phyloP scores from a whole-genome alignment of 1,140 invertebrate species.

The Copidosoma floridanum region DNA sequence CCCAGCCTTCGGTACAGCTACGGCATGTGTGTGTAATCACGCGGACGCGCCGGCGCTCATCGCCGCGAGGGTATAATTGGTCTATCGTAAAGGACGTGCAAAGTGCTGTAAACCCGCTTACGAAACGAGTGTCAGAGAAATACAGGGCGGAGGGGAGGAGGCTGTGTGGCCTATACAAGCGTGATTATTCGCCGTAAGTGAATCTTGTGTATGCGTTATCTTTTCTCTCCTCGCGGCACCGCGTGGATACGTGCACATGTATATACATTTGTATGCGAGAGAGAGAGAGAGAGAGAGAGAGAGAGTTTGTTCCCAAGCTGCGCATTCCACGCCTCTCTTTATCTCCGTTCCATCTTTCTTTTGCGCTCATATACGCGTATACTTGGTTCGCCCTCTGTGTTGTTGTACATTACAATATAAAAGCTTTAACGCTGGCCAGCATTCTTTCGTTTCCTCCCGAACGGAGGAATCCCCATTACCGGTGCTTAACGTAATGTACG shows the following conservation, averaged over 20 bases:
- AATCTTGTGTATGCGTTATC: no score
- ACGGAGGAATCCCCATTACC: not conserved
- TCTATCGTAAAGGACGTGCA: slow-evolving; percentile 25
- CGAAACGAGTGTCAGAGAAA: slow-evolving; percentile 11
- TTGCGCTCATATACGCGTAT: not conserved
- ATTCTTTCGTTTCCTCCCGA: no score
- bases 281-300: no score
- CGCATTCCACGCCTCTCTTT: slow-evolving; percentile 18
- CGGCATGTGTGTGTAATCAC: not conserved
- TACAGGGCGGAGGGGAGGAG: not conserved
- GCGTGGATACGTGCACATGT: no score
- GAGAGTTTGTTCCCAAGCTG: slow-evolving; percentile 7
- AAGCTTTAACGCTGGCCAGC: no score
- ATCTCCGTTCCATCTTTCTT: not conserved
- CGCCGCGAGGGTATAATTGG: slow-evolving; percentile 20
- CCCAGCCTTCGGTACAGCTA: slow-evolving; percentile 9
- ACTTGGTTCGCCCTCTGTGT: no score
- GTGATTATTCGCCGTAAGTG: slow-evolving; percentile 18
- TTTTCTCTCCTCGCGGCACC: no score
- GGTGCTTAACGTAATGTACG: no score
- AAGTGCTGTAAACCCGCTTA: slow-evolving; percentile 26
- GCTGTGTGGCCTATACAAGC: not conserved
- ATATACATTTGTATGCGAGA: no score
- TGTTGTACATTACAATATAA: no score
- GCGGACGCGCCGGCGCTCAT: slow-evolving; percentile 11